A percentile compares a stretch with the other conserved stretches of the same genome.
phyloP scores from a whole-genome alignment of 2,888 invertebrate species.

The Globia sparganii region DNA sequence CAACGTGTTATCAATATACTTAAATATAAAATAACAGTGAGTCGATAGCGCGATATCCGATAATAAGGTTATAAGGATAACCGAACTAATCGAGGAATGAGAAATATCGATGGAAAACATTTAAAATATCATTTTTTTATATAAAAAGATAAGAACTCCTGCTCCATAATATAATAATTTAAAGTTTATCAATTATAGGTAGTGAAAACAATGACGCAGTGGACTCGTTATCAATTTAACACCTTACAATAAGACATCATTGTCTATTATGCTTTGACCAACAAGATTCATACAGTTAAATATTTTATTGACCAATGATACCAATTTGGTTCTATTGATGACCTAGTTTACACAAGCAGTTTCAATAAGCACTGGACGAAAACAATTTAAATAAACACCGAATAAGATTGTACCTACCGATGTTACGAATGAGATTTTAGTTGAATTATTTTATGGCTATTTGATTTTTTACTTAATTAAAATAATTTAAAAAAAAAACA shows the following conservation, averaged over 20 bases:
- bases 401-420: conserved; percentile 5
- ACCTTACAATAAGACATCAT: conserved; percentile 39
- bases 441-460: neutral
- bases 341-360: conserved; percentile 65
- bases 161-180: neutral
- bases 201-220: conserved; percentile 8
- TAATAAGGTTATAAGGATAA: conserved; percentile 34
- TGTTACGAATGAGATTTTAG: neutral
- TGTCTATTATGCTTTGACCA: conserved; percentile 43
- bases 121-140: neutral
- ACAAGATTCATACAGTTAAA: conserved; percentile 58
- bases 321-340: conserved; percentile 73
- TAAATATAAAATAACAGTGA: neutral
- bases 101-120: neutral
- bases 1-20: conserved; percentile 36
- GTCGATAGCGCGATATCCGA: conserved; percentile 27
- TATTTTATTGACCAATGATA: conserved; percentile 65
- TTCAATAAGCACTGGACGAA: conserved; percentile 25
- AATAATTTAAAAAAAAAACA: neutral
- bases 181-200: conserved; percentile 18
- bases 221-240: conserved; percentile 47
- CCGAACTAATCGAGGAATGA: neutral
- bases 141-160: neutral
- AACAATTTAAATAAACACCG: conserved; percentile 27
- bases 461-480: neutral